Base-by-base conservation (phyloP, 2,888 invertebrate genomes). In the Eugnorisma glareosa region DNA sequence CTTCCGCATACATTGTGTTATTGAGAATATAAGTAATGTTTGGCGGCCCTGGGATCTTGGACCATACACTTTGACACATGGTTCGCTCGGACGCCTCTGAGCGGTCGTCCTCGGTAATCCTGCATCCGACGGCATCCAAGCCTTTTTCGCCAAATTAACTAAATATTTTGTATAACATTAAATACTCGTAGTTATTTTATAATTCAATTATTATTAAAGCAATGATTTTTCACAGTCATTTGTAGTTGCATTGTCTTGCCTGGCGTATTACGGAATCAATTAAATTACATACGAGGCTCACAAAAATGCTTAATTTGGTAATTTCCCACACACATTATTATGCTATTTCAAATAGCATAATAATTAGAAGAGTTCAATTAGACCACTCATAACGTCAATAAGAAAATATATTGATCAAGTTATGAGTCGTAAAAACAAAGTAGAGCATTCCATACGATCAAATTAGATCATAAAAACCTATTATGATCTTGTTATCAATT, bases 401-500 rank as follows among this genome's bases (percentile, higher is more conserved):
- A 74, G 76, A 37, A 37, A 68, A 67, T 75, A 73, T 77, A 70
- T 71, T 48, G 68, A 73, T 72, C 70, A 82, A 74, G 73, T 83
- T 83, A 85, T 83, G 67, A 66, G 21, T 70, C 76, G 67, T 83
- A 74, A 79, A 81, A 79, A 67, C 51, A 64, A 63, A 66, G 43
- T 66, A 61, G 61, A 74, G 45, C 75, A 67, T 83, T 74, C 35
- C 67, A 67, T 79, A 64, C 59, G 67, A 67, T 78, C 67, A 57
- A 82, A 83, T 72, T 69, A 69, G 54, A 67, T 64, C 54, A 83
- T 83, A 69, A 86, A 81, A 79, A 70, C 67, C 70, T 78, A 79
- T 75, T 68, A 82, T 37, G 67, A 71, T 64, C 43, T 45, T 64
- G 37, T 66, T 57, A 71, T 64, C n/a, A 73, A 64, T 48, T 75